Evolutionary conservation across 1,140 invertebrate species (phyloP), one percentile per base, ranked within the genome.

Genomic region (Caenorhabditis latens): DNA sequence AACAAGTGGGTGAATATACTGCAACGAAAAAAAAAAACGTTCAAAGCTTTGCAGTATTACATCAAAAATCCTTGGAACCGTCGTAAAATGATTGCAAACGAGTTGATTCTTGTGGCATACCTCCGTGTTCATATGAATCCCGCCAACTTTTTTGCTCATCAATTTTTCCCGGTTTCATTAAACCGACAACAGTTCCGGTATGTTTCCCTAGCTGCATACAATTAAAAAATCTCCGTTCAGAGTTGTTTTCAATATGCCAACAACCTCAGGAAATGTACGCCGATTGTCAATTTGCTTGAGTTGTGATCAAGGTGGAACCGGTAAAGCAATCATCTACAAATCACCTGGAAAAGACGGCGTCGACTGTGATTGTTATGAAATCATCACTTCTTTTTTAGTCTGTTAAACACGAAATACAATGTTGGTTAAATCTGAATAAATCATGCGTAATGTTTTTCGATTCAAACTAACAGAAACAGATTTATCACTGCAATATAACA

Each of bases 291-390:
- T 63, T 63, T 63, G 61, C 32, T 40, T 63, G 24, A 63, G 61
- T 32, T 63, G 61, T 63, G 24, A 24, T 11, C 61, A 63, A 32
- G 61, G 24, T 11, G 61, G 61, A 63, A 40, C 21, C 13, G 61
- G 61, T 7, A 63, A 63, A 63, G 61, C 61, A 21, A 63, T 63
- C 61, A 63, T 63, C 61, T 63, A 63, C 24, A 63, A 63, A 14
- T 63, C 61, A 32, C 61, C 61, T 6, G 24, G 21, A 14, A 63
- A 32, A 32, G 61, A 63, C 13, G 61, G 61, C 11, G 61, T 63
- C 1, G 61, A 63, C 13, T 63, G 61, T 32, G 24, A 63, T 32
- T 63, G 61, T 40, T 63, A 63, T 21, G 61, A 63, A 11, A 63
- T 63, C 21, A 40, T 63, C 8, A 63, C 61, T 40, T 24, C 61